Evolutionary conservation across 1,140 invertebrate genomes (phyloP).

Genomic region (Alviniconcha marisindica): DNA sequence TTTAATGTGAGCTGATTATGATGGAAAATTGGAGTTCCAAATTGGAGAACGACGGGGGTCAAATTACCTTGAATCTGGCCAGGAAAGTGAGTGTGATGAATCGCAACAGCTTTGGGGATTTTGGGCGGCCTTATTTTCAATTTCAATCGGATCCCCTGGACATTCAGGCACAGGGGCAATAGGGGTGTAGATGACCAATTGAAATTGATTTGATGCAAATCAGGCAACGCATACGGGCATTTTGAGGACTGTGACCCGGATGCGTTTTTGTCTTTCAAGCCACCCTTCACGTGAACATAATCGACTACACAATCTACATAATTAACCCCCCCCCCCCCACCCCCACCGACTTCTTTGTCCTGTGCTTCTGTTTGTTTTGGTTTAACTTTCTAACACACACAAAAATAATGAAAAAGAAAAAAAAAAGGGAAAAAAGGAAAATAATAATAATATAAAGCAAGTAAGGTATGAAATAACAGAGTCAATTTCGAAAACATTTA

Average conservation of each 20-base stretch:
- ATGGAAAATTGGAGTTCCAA: neutral
- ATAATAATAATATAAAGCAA: too few relatives aligned
- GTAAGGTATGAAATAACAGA: too few relatives aligned
- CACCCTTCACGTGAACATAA: neutral
- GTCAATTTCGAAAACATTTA: too few relatives aligned
- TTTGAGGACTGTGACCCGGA: neutral
- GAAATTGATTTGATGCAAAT: conserved; percentile 4
- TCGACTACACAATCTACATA: too few relatives aligned
- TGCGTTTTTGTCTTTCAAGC: neutral
- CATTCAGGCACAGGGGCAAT: neutral
- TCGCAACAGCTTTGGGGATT: neutral
- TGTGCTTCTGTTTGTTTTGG: too few relatives aligned
- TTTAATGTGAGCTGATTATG: neutral
- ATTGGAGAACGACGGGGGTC: conserved; percentile 3
- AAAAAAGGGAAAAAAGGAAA: too few relatives aligned
- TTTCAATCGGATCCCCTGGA: neutral
- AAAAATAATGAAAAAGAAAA: too few relatives aligned
- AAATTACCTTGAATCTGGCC: neutral
- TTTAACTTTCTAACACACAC: too few relatives aligned
- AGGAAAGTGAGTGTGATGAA: neutral
- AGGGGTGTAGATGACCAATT: conserved; percentile 2
- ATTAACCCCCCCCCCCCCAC: too few relatives aligned
- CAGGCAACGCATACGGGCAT: neutral
- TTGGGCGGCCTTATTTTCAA: conserved; percentile 4
- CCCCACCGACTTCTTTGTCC: too few relatives aligned